Conservation (phyloP, 1,140 invertebrate genomes). For the Aphis craccivora region DNA sequence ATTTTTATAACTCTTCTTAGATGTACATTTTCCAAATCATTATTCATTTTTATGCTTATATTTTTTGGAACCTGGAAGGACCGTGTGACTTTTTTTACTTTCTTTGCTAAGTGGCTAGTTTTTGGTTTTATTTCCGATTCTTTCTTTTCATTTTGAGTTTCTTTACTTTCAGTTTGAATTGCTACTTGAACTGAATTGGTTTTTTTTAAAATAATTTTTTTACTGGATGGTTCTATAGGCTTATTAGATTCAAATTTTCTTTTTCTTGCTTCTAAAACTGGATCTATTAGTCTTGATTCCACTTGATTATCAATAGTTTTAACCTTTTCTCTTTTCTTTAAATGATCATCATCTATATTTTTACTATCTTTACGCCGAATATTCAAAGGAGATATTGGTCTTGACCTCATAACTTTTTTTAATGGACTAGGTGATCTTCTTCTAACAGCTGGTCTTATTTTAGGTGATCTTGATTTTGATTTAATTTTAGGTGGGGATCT, state of each 20-base stretch:
- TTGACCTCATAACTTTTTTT: slow-evolving; percentile 16
- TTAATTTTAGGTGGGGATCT: slow-evolving; percentile 32
- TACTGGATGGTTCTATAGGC: slow-evolving; percentile 47
- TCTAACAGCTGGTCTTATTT: slow-evolving; percentile 2
- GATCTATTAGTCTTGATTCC: slow-evolving; percentile 23
- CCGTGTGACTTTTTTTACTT: background rate
- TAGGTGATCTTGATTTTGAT: slow-evolving; percentile 55
- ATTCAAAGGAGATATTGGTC: slow-evolving; percentile 26
- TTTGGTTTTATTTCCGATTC: slow-evolving; percentile 20
- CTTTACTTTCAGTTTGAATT: slow-evolving; percentile 50
- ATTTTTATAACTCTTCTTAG: slow-evolving; percentile 39
- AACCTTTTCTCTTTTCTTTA: slow-evolving; percentile 27
- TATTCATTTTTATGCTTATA: slow-evolving; percentile 23
- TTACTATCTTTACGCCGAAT: slow-evolving; percentile 44
- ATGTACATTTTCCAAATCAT: background rate
- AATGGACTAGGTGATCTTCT: slow-evolving; percentile 49
- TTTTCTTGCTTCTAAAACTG: slow-evolving; percentile 57
- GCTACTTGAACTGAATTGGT: slow-evolving; percentile 52
- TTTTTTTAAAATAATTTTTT: slow-evolving; percentile 57
- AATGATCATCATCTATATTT: slow-evolving; percentile 18
- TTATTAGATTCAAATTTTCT: slow-evolving; percentile 58
- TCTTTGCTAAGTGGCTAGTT: background rate
- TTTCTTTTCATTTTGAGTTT: background rate
- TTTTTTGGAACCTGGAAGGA: background rate
- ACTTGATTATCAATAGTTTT: background rate